Percentiles rank a stretch among this genome's conserved stretches.
These are phyloP conservation scores for Rotaria magnacalcarata DNA, from an alignment of 2,888 invertebrate genomes.

Conservation along the genomic window DNA sequence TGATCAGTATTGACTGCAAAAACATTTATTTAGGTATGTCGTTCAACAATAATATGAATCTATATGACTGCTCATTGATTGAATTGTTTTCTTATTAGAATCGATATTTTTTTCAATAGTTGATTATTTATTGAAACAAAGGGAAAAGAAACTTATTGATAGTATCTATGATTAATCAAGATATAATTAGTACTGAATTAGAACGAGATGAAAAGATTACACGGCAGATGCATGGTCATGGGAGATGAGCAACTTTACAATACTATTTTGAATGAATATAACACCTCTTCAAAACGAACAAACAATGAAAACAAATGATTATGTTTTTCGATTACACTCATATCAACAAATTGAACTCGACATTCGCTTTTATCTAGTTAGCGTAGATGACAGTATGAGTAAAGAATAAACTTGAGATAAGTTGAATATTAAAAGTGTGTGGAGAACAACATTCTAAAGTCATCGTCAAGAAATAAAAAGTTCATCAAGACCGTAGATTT, in stretches of 20 bases:
- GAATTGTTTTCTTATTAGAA: neutral
- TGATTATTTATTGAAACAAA: too few species aligned
- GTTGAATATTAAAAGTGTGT: too few species aligned
- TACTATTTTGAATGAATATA: neutral
- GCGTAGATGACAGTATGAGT: too few species aligned
- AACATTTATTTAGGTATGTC: neutral
- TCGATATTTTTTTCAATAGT: too few species aligned
- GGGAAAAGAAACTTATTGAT: neutral
- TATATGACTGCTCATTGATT: neutral
- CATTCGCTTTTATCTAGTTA: neutral
- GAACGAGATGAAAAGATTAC: neutral
- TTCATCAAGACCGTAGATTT: too few species aligned
- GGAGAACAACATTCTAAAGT: too few species aligned
- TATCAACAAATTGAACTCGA: neutral
- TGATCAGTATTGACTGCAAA: neutral
- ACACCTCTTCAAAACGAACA: neutral
- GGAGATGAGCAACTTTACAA: neutral
- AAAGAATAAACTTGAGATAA: too few species aligned
- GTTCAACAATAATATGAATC: neutral
- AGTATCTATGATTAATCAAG: neutral
- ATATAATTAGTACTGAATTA: neutral
- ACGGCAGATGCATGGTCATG: too few species aligned
- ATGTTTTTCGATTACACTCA: neutral
- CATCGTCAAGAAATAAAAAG: too few species aligned
- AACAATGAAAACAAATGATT: neutral